A percentile compares a stretch with the other conserved stretches of the same genome.
Evolutionary conservation across 2,113 vertebrate species (phyloP).

Genomic region (Petrocephalus zakoni): DNA sequence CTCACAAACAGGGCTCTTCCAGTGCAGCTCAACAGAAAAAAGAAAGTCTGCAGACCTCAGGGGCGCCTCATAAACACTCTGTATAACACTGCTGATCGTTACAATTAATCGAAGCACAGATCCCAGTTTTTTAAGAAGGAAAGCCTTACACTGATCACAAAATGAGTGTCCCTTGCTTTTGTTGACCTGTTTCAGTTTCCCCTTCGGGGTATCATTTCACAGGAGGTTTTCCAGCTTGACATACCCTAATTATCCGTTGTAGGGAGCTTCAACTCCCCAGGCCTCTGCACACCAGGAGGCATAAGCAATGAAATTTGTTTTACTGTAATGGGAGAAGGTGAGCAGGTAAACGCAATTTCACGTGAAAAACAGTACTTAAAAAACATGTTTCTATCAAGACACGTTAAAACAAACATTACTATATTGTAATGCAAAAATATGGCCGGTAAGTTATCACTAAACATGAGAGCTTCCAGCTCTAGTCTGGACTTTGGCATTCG

Average conservation of each 20-base stretch:
- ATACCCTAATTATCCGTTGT: conserved; percentile 61
- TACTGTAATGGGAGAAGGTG: conserved; percentile 41
- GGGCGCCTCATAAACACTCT: neutral
- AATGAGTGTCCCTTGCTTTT: conserved; percentile 25
- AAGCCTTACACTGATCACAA: neutral
- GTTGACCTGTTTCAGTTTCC: conserved; percentile 42
- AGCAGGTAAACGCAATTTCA: neutral
- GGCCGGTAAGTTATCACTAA: neutral
- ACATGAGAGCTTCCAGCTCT: neutral
- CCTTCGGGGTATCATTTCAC: conserved; percentile 38
- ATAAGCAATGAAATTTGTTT: conserved; percentile 54
- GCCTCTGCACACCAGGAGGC: conserved; percentile 31
- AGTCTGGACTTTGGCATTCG: neutral
- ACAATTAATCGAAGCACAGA: neutral
- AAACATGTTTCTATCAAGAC: neutral
- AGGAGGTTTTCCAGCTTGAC: conserved; percentile 50
- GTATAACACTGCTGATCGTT: neutral
- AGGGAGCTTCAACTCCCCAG: conserved; percentile 45
- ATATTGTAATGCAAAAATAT: neutral
- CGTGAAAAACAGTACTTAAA: neutral
- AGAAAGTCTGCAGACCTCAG: neutral
- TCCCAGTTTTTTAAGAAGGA: neutral
- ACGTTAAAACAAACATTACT: neutral
- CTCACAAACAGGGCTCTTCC: conserved; percentile 40
- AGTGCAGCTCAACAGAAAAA: neutral